phyloP scores from a whole-genome alignment of 1,140 invertebrate species.

The Metaphire vulgaris region DNA sequence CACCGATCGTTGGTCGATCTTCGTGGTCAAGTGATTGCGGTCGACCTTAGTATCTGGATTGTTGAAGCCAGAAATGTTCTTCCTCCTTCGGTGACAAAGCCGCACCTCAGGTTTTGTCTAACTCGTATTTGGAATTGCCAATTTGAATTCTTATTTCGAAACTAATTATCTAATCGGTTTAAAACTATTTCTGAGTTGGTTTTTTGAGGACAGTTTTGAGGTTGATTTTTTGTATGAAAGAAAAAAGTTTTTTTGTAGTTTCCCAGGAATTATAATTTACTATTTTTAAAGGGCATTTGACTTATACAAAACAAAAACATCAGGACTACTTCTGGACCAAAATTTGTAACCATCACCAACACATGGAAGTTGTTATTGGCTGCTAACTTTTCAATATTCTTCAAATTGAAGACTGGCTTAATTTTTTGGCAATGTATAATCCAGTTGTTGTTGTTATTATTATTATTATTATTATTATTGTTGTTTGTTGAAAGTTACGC shows the following conservation, averaged over 20 bases:
- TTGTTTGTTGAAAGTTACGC: no score
- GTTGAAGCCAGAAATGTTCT: conserved; percentile 44
- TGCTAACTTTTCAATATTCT: no score
- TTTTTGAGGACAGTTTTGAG: not conserved
- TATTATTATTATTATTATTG: no score
- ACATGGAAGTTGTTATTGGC: no score
- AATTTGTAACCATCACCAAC: no score
- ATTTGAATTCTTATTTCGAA: not conserved
- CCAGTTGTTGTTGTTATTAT: no score
- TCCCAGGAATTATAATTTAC: not conserved
- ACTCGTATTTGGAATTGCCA: not conserved
- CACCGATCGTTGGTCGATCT: conserved; percentile 36
- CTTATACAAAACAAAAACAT: no score
- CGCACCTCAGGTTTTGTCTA: conserved; percentile 40
- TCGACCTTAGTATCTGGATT: conserved; percentile 50
- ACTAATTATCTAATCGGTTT: not conserved
- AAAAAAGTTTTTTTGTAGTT: not conserved
- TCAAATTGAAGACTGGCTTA: no score
- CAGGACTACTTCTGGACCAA: no score
- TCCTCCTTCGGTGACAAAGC: conserved; percentile 41
- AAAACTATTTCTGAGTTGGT: not conserved
- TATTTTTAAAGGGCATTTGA: not conserved
- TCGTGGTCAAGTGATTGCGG: conserved; percentile 45
- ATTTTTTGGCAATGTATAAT: no score
- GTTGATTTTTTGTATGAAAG: not conserved